These are phyloP conservation scores for Cerastis leucographa DNA, from an alignment of 2,888 invertebrate genomes.

Conservation along the genomic window DNA sequence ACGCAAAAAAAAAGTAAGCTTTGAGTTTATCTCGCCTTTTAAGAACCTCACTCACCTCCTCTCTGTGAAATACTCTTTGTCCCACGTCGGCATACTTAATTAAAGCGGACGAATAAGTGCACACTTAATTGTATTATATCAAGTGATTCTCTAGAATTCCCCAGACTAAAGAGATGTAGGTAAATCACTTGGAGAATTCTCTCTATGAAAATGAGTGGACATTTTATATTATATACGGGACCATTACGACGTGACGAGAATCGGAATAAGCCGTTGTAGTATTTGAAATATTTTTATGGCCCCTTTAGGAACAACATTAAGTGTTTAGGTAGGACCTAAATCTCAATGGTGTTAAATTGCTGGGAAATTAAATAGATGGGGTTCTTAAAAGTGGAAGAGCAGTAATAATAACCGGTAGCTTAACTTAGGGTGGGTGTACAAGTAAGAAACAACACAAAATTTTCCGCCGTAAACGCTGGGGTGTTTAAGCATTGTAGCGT, in stretches of 20 bases:
- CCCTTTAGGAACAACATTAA: conserved; percentile 45
- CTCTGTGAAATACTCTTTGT: conserved; percentile 65
- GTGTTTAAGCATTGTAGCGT: not conserved
- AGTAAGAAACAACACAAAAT: not conserved
- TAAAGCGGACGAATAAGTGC: conserved; percentile 78
- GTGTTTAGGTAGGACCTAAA: conserved; percentile 50
- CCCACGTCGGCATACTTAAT: conserved; percentile 76
- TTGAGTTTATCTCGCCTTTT: not conserved
- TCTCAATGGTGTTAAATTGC: conserved; percentile 59
- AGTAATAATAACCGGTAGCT: not conserved
- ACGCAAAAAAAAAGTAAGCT: no score
- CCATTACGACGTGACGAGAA: conserved; percentile 62
- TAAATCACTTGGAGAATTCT: conserved; percentile 72
- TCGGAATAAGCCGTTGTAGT: conserved; percentile 48
- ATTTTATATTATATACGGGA: conserved; percentile 63
- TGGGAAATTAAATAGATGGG: conserved; percentile 26
- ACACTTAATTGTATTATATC: conserved; percentile 80
- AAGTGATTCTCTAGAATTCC: conserved; percentile 72
- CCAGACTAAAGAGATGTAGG: conserved; percentile 52
- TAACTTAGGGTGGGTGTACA: not conserved
- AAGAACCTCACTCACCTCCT: not conserved
- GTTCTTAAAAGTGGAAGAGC: not conserved
- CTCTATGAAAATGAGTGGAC: conserved; percentile 64
- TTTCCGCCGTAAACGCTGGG: not conserved
- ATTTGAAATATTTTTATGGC: conserved; percentile 62